phyloP scores from a whole-genome alignment of 2,888 invertebrate genomes.

The Automeris io region DNA sequence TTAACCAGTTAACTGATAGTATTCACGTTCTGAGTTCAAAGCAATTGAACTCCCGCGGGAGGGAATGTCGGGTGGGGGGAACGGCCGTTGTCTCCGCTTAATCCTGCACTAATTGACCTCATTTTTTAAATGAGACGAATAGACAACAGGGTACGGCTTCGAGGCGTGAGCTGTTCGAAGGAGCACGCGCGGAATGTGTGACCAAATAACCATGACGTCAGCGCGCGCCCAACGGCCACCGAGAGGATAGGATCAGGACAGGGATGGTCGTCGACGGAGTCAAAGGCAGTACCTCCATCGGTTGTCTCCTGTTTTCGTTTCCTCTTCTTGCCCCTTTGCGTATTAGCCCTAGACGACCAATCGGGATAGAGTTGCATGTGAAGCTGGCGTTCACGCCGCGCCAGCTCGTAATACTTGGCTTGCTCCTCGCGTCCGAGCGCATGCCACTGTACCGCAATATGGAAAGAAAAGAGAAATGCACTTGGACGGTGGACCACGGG shows the following conservation, averaged over 20 bases:
- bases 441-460: conserved; percentile 93
- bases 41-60: conserved; percentile 59
- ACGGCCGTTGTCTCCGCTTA: conserved; percentile 61
- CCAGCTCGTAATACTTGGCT: conserved; percentile 99
- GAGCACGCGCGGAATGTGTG: conserved; percentile 31
- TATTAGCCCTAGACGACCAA: conserved; percentile 99
- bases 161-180: conserved; percentile 50
- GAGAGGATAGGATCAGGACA: conserved; percentile 15
- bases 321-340: conserved; percentile 99
- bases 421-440: conserved; percentile 99
- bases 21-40: conserved; percentile 64
- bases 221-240: conserved; percentile 9
- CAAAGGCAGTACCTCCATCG: conserved; percentile 93
- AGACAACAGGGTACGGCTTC: conserved; percentile 23
- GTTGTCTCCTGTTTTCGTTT: conserved; percentile 98
- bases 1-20: conserved; percentile 66
- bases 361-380: conserved; percentile 99
- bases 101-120: conserved; percentile 70
- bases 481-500: conserved; percentile 58
- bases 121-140: conserved; percentile 56
- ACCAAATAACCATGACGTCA: conserved; percentile 23
- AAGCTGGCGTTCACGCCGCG: conserved; percentile 97
- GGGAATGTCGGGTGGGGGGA: conserved; percentile 30
- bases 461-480: conserved; percentile 76
- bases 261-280: conserved; percentile 46